Evolutionary conservation across 2,113 vertebrate genomes (phyloP), one percentile per base, ranked within the genome.

Genomic region (Ornithorhynchus anatinus): DNA sequence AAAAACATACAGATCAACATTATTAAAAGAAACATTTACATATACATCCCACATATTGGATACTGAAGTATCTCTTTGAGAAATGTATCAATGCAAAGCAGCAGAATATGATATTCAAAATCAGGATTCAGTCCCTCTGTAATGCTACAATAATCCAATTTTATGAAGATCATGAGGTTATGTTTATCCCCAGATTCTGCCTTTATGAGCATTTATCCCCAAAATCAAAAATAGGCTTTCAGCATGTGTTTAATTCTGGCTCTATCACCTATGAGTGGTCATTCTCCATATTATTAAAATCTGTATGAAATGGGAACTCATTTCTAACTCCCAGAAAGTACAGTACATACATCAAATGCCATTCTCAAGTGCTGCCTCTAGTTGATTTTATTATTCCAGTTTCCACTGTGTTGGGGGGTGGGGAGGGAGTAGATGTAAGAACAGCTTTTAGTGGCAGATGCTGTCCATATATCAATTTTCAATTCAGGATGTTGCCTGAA

Each of bases 311-410:
- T 0, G 8, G 2, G 33, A 19, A n/a, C 1, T 6, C 1, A 36
- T 3, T 27, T 33, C 11, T 3, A 1, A 3, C 31, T 38, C 11
- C 57, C 13, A 2, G 4, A 2, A 0, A 2, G 37, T 4, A 2
- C 27, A 1, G 2, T 3, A 27, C 36, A 10, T 19, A 6, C 7
- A 13, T 13, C 27, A 9, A 0, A 8, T 39, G 29, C 20, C 48
- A 32, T 23, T 23, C 35, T 43, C 35, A 53, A 35, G 39, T 33
- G 23, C 52, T 11, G 22, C 14, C 61, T 23, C 27, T 45, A 27
- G 20, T 5, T 14, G 20, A 11, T 36, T 2, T 6, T 4, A 25
- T 23, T 1, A 20, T 17, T 25, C 4, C 7, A 51, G n/a, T n/a
- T n/a, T n/a, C n/a, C n/a, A n/a, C n/a, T n/a, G n/a, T n/a, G 25